These are phyloP conservation scores for Rhizoglyphus robini DNA, from an alignment of 1,140 invertebrate species.

Conservation along the genomic window DNA sequence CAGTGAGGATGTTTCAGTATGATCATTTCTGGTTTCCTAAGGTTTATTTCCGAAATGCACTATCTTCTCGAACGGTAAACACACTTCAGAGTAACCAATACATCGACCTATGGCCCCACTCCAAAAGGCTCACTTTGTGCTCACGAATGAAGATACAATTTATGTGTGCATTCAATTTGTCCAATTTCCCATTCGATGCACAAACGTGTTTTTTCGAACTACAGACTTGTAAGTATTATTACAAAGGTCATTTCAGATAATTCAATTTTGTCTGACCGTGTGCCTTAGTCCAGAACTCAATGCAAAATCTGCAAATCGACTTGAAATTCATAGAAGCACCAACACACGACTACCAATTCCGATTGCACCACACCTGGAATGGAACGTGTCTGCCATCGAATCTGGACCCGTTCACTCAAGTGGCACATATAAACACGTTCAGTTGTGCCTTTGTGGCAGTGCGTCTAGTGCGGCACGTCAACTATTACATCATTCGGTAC, in stretches of 20 bases:
- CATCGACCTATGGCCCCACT: background rate
- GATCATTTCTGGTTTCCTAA: slow-evolving; percentile 12
- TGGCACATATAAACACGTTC: background rate
- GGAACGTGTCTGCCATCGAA: background rate
- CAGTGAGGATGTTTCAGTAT: background rate
- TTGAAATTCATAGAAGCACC: background rate
- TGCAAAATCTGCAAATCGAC: background rate
- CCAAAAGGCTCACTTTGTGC: slow-evolving; percentile 28
- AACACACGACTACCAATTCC: background rate
- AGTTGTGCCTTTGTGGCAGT: background rate
- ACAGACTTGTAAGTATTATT: slow-evolving; percentile 24
- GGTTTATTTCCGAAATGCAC: slow-evolving; percentile 15
- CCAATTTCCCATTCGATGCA: slow-evolving; percentile 26
- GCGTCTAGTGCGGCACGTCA: slow-evolving; percentile 17
- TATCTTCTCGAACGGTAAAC: background rate
- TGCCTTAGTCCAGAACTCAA: no score
- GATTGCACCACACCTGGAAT: background rate
- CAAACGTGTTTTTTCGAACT: slow-evolving; percentile 26
- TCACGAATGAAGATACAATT: slow-evolving; percentile 23
- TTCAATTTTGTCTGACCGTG: no score
- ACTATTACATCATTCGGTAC: slow-evolving; percentile 26
- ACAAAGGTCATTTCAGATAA: background rate
- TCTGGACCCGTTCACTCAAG: background rate
- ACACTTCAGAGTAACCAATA: background rate
- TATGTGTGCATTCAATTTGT: slow-evolving; percentile 26